These are phyloP conservation scores for Netelia inedita DNA, from an alignment of 2,888 invertebrate species.

Conservation along the genomic window DNA sequence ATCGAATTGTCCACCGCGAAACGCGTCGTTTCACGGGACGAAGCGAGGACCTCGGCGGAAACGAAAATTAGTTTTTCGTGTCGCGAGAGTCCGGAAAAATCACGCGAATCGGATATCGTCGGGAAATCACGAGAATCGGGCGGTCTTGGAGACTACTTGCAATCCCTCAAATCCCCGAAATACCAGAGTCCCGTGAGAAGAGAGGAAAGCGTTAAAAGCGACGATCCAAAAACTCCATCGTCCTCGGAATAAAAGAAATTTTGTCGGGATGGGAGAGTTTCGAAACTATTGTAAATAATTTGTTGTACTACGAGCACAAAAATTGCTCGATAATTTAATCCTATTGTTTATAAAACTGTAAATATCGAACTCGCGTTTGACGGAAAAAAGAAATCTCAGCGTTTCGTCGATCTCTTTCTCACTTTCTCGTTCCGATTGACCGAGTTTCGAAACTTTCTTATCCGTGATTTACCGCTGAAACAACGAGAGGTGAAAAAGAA, in stretches of 20 bases:
- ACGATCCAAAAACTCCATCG: conserved; percentile 56
- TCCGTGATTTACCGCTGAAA: conserved; percentile 16
- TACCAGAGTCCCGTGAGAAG: conserved; percentile 57
- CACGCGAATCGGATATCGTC: conserved; percentile 5
- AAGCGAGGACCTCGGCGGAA: conserved; percentile 22
- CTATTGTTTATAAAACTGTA: conserved; percentile 35
- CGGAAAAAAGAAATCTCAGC: neutral
- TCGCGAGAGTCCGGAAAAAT: conserved; percentile 38
- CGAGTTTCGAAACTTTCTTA: conserved; percentile 1
- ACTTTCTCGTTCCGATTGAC: conserved; percentile 8
- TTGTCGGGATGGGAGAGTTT: conserved; percentile 25
- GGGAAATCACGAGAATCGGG: conserved; percentile 62
- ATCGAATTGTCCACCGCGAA: conserved; percentile 55
- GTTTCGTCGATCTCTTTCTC: conserved; percentile 22
- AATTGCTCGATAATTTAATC: conserved; percentile 6
- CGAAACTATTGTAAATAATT: conserved; percentile 43
- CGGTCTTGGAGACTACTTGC: conserved; percentile 79
- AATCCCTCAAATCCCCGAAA: conserved; percentile 74
- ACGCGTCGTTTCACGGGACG: neutral
- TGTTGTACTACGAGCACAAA: conserved; percentile 18
- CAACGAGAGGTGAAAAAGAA: conserved; percentile 4
- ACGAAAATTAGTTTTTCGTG: conserved; percentile 51
- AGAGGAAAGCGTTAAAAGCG: conserved; percentile 60
- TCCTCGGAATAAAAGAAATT: conserved; percentile 36
- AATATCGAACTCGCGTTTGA: neutral